Conservation (phyloP, 2,888 invertebrate species). For the Diloba caeruleocephala region DNA sequence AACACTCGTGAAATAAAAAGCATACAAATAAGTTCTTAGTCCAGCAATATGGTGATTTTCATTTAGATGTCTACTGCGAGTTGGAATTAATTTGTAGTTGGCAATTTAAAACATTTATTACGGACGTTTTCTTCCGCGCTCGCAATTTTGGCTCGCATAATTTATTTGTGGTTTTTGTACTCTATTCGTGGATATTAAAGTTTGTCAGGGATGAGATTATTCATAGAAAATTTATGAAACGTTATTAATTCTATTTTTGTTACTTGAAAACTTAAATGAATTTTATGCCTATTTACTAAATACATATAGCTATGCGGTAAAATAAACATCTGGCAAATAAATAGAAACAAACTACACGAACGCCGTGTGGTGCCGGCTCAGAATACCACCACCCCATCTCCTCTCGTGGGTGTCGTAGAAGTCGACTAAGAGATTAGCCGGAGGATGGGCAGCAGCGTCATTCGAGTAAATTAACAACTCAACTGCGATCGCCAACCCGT, state of each 20-base stretch:
- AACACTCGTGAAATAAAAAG: slow-evolving; percentile 5
- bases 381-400: no score
- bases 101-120: slow-evolving; percentile 59
- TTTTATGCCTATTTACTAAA: no score
- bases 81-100: slow-evolving; percentile 63
- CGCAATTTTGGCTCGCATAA: slow-evolving; percentile 39
- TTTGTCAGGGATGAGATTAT: slow-evolving; percentile 1
- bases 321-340: no score
- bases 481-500: no score
- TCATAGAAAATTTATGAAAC: slow-evolving; percentile 1
- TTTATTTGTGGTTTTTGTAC: slow-evolving; percentile 48
- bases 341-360: no score
- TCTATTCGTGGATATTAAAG: slow-evolving; percentile 33
- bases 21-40: slow-evolving; percentile 7
- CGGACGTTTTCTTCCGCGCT: slow-evolving; percentile 49
- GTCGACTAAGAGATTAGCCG: no score
- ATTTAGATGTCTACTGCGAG: slow-evolving; percentile 11
- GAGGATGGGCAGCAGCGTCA: no score
- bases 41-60: slow-evolving; percentile 14
- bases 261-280: neutral
- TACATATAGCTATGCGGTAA: no score
- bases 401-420: no score
- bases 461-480: no score
- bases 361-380: no score
- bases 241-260: slow-evolving; percentile 4